Base-by-base conservation (phyloP, 1,140 invertebrate genomes). In the Diplogasteroides magnus region DNA sequence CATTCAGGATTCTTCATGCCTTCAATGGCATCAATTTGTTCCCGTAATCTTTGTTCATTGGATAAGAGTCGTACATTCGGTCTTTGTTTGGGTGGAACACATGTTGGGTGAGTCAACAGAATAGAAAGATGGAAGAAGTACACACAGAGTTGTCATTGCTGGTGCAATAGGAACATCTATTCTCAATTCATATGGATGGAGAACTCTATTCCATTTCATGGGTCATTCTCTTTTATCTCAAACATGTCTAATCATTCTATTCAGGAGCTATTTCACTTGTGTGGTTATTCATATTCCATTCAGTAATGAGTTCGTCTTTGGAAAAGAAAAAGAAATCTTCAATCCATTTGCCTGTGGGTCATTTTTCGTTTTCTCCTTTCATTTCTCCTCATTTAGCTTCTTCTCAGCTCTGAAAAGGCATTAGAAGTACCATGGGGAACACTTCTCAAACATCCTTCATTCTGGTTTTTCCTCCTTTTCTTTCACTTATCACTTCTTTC, bases 61-160 rank as follows among this genome's bases (percentile, higher is more conserved):
- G 89, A 90, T 77, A 86, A 89, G 75, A 88, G 88, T 29, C 88
- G 89, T 59, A 89, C 89, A 72, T 90, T 89, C 82, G 88, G 88
- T 69, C 82, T 89, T 73, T 84, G 89, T 58, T 87, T 88, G n/a
- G 87, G 89, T 48, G 89, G 89, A 48, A 83, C 84, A 60, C 83
- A 86, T 78, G 75, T 86, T 61, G 86, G 86, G 85, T 86, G 83
- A 80, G 76, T 11, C 37, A 48, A 48, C 37, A 48, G 37, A 48
- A 48, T 48, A n/a, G n/a, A n/a, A n/a, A n/a, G 23, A 29, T 26
- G n/a, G 25, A 0, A 61, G 27, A 72, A 6, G 55, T 63, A 31
- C 13, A 57, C 63, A 87, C 73, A 89, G 89, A 25, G 90, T 88
- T 14, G 78, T 90, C 3, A 78, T 90, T 1, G 88, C 88, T 60